phyloP scores from a whole-genome alignment of 2,797 vertebrate genomes.

The Lithobates sylvaticus region DNA sequence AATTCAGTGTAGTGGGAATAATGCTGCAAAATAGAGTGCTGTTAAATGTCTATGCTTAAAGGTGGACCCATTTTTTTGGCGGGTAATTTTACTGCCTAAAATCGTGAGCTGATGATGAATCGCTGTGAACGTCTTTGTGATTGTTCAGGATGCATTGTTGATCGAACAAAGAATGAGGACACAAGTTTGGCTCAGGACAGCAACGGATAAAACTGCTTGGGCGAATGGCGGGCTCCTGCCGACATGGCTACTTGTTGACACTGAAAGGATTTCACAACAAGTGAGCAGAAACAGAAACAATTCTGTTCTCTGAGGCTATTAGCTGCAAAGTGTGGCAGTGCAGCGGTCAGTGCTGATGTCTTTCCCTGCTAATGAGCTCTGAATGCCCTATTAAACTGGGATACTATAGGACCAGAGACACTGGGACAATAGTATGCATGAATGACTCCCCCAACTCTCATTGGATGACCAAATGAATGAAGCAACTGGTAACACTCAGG shows the following conservation, averaged over 20 bases:
- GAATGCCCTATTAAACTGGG: slow-evolving; percentile 91
- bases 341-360: slow-evolving; percentile 81
- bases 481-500: slow-evolving; percentile 86
- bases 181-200: slow-evolving; percentile 89
- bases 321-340: slow-evolving; percentile 91
- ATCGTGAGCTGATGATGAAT: slow-evolving; percentile 91
- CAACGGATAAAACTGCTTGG: slow-evolving; percentile 94
- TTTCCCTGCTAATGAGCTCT: slow-evolving; percentile 83
- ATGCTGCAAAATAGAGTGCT: slow-evolving; percentile 11
- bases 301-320: slow-evolving; percentile 84
- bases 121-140: slow-evolving; percentile 97
- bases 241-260: slow-evolving; percentile 84
- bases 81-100: slow-evolving; percentile 75
- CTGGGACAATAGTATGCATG: slow-evolving; percentile 83
- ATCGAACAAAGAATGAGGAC: slow-evolving; percentile 90
- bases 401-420: slow-evolving; percentile 83
- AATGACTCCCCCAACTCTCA: slow-evolving; percentile 74
- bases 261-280: slow-evolving; percentile 85
- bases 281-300: slow-evolving; percentile 87
- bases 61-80: slow-evolving; percentile 73
- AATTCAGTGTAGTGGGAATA: slow-evolving; percentile 18
- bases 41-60: slow-evolving; percentile 64
- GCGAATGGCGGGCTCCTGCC: slow-evolving; percentile 81
- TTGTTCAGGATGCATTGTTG: slow-evolving; percentile 91
- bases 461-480: slow-evolving; percentile 78